Evolutionary conservation across 2,797 vertebrate genomes (phyloP).

Genomic region (Coranthus polyacanthus): DNA sequence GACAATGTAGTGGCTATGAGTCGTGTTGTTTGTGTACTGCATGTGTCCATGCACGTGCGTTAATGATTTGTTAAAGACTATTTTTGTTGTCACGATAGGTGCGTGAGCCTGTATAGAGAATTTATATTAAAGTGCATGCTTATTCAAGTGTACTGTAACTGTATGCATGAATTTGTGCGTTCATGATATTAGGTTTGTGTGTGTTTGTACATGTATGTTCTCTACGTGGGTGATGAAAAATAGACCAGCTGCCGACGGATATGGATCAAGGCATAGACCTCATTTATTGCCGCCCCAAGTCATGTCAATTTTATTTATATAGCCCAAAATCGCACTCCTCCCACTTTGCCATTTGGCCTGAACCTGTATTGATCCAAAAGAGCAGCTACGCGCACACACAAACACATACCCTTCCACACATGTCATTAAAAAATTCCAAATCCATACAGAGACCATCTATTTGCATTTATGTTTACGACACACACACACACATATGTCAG

Average conservation of each 20-base stretch:
- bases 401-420: conserved; percentile 20
- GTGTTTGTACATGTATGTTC: conserved; percentile 9
- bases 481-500: conserved; percentile 1
- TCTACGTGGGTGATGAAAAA: conserved; percentile 13
- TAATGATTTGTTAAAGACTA: conserved; percentile 42
- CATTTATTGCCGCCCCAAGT: conserved; percentile 33
- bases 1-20: conserved; percentile 39
- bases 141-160: too few relatives aligned
- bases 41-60: conserved; percentile 4
- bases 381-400: conserved; percentile 9
- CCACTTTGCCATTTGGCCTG: conserved; percentile 52
- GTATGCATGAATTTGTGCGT: too few relatives aligned
- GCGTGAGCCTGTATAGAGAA: neutral
- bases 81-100: conserved; percentile 8
- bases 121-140: too few relatives aligned
- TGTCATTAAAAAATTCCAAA: neutral
- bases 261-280: conserved; percentile 51
- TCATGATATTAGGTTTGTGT: neutral
- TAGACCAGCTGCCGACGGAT: conserved; percentile 35
- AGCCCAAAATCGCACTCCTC: conserved; percentile 1
- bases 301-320: neutral
- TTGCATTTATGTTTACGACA: conserved; percentile 4
- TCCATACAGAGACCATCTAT: conserved; percentile 7
- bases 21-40: conserved; percentile 43
- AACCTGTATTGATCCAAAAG: conserved; percentile 37